Evolutionary conservation across 2,113 vertebrate genomes (phyloP).

Genomic region (Ciconia boyciana): DNA sequence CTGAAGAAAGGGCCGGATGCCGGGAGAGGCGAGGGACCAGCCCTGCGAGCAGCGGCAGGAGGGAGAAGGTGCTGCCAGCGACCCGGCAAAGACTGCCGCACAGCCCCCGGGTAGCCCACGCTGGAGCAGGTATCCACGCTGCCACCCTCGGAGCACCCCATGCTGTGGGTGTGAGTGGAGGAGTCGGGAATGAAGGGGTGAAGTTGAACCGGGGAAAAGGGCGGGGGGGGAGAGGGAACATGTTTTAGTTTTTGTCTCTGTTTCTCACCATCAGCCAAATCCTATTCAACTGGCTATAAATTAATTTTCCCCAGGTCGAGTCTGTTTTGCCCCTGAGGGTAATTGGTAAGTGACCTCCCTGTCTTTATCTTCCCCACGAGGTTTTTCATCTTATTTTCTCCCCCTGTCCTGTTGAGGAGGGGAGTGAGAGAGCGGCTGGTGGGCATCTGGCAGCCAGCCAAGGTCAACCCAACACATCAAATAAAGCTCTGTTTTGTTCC

Average conservation of each 20-base stretch:
- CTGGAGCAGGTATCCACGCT: no score
- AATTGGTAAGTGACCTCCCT: background rate
- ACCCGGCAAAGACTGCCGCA: fast-evolving
- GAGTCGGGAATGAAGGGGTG: background rate
- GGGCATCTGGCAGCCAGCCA: background rate
- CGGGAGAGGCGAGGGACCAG: background rate
- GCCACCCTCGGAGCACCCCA: no score
- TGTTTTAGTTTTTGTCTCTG: background rate
- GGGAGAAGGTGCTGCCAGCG: background rate
- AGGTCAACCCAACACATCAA: background rate
- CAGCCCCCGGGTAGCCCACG: fast-evolving
- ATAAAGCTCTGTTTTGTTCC: background rate
- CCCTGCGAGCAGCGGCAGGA: background rate
- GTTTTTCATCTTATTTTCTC: background rate
- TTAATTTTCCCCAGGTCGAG: background rate
- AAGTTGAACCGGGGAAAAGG: background rate
- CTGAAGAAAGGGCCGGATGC: background rate
- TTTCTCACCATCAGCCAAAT: background rate
- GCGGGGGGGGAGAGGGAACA: background rate
- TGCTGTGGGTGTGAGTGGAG: fast-evolving
- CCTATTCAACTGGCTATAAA: background rate
- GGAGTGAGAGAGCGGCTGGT: background rate
- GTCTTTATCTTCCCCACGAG: background rate
- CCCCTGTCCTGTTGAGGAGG: background rate
- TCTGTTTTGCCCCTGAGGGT: background rate